Conservation (phyloP, 2,888 invertebrate species). For the Dendrolimus pini region DNA sequence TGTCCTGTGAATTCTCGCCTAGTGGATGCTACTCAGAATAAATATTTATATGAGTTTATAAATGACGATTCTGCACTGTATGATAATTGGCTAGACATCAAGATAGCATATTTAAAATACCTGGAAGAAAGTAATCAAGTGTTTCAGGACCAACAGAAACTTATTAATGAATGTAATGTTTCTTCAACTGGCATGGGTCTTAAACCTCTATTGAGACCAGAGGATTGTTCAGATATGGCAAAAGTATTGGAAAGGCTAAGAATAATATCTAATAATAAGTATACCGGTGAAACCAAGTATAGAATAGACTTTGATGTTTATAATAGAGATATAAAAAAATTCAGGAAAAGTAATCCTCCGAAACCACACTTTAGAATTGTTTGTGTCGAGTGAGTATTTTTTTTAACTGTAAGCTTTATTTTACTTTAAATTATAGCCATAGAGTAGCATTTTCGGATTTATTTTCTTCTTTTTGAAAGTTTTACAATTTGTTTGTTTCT, state of each 20-base stretch:
- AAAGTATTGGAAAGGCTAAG: slow-evolving; percentile 46
- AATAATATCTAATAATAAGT: slow-evolving; percentile 39
- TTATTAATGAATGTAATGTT: slow-evolving; percentile 9
- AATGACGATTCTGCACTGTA: slow-evolving; percentile 29
- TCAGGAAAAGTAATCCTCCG: slow-evolving; percentile 51
- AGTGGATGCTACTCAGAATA: slow-evolving; percentile 31
- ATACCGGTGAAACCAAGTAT: slow-evolving; percentile 25
- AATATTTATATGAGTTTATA: slow-evolving; percentile 42
- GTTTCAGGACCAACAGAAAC: slow-evolving; percentile 22
- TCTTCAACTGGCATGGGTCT: slow-evolving; percentile 19
- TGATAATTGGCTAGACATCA: slow-evolving; percentile 51
- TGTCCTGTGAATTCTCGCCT: slow-evolving; percentile 19
- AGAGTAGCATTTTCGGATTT: too few species aligned
- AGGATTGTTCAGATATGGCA: slow-evolving; percentile 41
- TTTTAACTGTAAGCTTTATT: slow-evolving; percentile 2
- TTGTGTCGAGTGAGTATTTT: slow-evolving; percentile 56
- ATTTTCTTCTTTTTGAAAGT: too few species aligned
- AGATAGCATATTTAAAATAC: slow-evolving; percentile 42
- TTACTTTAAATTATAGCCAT: neutral
- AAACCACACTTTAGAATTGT: slow-evolving; percentile 59
- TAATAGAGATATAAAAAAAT: slow-evolving; percentile 55
- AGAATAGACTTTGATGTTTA: slow-evolving; percentile 61
- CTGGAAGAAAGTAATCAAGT: slow-evolving; percentile 35
- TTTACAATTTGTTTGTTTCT: too few species aligned
- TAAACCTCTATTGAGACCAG: slow-evolving; percentile 37